Evolutionary conservation across 1,140 invertebrate genomes (phyloP).

Genomic region (Diploscapter pachys): DNA sequence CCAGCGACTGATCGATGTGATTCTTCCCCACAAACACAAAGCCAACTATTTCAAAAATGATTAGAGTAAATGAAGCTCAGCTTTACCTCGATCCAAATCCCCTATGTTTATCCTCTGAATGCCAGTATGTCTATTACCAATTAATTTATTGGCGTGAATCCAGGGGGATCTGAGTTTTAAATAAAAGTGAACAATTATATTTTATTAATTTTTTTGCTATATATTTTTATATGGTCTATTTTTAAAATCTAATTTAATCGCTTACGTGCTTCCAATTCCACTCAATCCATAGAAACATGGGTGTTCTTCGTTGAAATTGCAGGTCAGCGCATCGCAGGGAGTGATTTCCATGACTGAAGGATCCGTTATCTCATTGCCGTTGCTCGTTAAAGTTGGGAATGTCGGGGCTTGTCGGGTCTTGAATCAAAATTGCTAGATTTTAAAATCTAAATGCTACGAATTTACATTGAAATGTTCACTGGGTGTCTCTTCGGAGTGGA

Average conservation of each 20-base stretch:
- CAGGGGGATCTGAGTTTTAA: slow-evolving; percentile 14
- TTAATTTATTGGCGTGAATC: slow-evolving; percentile 12
- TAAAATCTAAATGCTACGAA: background rate
- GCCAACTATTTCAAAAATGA: slow-evolving; percentile 11
- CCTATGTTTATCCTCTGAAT: slow-evolving; percentile 22
- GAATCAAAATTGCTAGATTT: background rate
- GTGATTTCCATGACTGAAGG: slow-evolving; percentile 16
- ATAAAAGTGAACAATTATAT: background rate
- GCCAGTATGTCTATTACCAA: slow-evolving; percentile 32
- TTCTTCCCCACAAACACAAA: slow-evolving; percentile 33
- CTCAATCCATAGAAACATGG: slow-evolving; percentile 29
- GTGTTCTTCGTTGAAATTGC: slow-evolving; percentile 31
- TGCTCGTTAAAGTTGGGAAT: background rate
- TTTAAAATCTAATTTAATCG: background rate
- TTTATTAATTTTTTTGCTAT: background rate
- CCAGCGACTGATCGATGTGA: background rate
- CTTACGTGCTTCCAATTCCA: slow-evolving; percentile 36
- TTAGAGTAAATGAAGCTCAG: background rate
- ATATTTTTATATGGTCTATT: background rate
- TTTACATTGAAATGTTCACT: background rate
- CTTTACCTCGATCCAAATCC: slow-evolving; percentile 10
- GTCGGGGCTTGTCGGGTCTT: background rate
- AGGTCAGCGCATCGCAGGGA: slow-evolving; percentile 32
- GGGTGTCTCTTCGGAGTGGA: background rate
- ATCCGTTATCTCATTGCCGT: background rate